A percentile compares a stretch with the other conserved stretches of the same genome.
phyloP scores from a whole-genome alignment of 2,113 vertebrate genomes.

The Carlito syrichta region DNA sequence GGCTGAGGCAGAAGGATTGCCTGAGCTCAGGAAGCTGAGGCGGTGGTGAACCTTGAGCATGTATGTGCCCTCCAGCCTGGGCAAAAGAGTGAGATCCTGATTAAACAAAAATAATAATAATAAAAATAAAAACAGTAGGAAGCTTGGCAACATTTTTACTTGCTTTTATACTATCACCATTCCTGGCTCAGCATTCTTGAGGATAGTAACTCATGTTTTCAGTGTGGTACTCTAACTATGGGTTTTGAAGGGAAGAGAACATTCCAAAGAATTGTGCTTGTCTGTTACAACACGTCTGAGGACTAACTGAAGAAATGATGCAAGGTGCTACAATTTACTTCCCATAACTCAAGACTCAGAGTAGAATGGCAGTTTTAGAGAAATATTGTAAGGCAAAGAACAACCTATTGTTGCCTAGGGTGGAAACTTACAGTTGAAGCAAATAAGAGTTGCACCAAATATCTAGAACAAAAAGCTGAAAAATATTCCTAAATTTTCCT shows the following conservation, averaged over 20 bases:
- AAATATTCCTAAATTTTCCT: background rate
- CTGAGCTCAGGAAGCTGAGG: too few species aligned
- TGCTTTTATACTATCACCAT: background rate
- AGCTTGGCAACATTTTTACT: background rate
- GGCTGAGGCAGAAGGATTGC: too few species aligned
- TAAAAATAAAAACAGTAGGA: background rate
- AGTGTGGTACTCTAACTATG: background rate
- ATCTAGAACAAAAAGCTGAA: background rate
- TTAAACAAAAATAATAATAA: too few species aligned
- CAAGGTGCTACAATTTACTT: background rate
- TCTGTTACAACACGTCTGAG: background rate
- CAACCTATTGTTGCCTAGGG: background rate
- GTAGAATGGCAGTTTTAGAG: background rate
- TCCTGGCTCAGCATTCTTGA: background rate
- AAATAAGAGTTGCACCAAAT: background rate
- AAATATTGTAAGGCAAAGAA: background rate
- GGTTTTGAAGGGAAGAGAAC: background rate
- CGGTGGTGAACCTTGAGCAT: too few species aligned
- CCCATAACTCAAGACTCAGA: background rate
- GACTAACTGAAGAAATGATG: background rate
- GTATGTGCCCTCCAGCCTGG: too few species aligned
- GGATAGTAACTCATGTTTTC: background rate
- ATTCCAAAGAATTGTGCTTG: background rate
- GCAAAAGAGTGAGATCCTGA: too few species aligned
- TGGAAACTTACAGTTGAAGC: background rate